A percentile compares a stretch with the other conserved stretches of the same genome.
These are phyloP conservation scores for Pelvicachromis taeniatus DNA, from an alignment of 2,113 vertebrate species.

Conservation along the genomic window DNA sequence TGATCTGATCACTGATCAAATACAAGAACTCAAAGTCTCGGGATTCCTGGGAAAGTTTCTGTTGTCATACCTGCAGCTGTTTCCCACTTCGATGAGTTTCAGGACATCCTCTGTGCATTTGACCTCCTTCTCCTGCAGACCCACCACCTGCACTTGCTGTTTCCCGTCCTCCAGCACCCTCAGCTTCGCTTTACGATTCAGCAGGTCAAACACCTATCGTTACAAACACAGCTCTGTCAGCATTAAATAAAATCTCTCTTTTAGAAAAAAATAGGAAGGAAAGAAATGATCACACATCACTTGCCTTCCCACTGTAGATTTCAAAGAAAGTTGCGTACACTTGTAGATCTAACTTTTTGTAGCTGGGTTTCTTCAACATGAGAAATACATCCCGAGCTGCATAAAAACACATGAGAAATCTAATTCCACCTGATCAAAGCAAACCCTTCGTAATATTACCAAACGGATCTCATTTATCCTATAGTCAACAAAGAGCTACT, in stretches of 20 bases:
- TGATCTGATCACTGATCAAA: background rate
- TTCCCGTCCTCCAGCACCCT: conserved; percentile 96
- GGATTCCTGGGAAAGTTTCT: background rate
- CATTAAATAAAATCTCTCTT: background rate
- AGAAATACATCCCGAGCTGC: conserved; percentile 96
- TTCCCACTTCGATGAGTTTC: conserved; percentile 96
- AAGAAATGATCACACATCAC: background rate
- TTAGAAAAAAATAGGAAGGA: background rate
- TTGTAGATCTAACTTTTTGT: conserved; percentile 96
- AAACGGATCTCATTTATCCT: background rate
- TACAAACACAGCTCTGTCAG: background rate
- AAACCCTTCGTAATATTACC: background rate
- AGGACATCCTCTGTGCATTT: conserved; percentile 95
- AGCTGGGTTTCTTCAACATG: conserved; percentile 97
- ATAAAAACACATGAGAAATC: background rate
- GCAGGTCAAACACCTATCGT: conserved; percentile 90
- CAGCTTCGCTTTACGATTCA: conserved; percentile 95
- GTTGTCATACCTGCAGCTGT: conserved; percentile 90
- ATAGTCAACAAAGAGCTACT: background rate
- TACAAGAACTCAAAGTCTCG: background rate
- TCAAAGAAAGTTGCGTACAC: conserved; percentile 98
- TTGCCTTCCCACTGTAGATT: conserved; percentile 97
- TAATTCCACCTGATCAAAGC: background rate
- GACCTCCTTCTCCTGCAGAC: conserved; percentile 92
- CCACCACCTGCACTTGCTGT: conserved; percentile 98